These are phyloP conservation scores for Poecile atricapillus DNA, from an alignment of 2,113 vertebrate species.

Conservation along the genomic window DNA sequence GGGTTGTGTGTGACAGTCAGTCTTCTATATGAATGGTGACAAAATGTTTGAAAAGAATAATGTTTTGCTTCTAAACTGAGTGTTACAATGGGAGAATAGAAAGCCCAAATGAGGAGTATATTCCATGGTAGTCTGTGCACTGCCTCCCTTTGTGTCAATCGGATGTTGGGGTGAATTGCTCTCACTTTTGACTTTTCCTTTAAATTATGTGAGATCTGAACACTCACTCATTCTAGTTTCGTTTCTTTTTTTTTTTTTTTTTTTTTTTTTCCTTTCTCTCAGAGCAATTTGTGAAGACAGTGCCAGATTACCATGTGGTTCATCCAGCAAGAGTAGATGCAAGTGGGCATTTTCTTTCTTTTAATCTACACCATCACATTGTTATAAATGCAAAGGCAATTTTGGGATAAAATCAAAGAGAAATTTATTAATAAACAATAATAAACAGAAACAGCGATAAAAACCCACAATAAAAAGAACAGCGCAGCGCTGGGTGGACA, in stretches of 20 bases:
- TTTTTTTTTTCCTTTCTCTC: neutral
- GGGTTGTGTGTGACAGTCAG: rapidly evolving
- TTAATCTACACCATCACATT: conserved; percentile 76
- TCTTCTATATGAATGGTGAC: neutral
- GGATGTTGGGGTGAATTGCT: neutral
- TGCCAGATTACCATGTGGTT: conserved; percentile 78
- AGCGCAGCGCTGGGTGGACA: too few species aligned
- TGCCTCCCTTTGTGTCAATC: neutral
- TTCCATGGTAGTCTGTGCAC: neutral
- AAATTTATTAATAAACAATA: too few species aligned
- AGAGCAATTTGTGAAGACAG: conserved; percentile 75
- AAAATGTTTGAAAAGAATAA: neutral
- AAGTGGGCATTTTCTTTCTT: conserved; percentile 83
- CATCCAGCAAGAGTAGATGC: conserved; percentile 80
- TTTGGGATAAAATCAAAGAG: too few species aligned
- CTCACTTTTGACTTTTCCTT: neutral
- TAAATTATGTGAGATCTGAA: neutral
- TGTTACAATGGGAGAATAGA: neutral
- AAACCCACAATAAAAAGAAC: too few species aligned
- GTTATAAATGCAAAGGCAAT: too few species aligned
- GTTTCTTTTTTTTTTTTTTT: too few species aligned
- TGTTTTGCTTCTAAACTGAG: neutral
- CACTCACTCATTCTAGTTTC: neutral
- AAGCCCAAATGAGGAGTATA: neutral
- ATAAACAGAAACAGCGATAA: too few species aligned